A percentile compares a stretch with the other conserved stretches of the same genome.
These are phyloP conservation scores for Procambarus clarkii DNA, from an alignment of 1,140 invertebrate genomes.

Conservation along the genomic window DNA sequence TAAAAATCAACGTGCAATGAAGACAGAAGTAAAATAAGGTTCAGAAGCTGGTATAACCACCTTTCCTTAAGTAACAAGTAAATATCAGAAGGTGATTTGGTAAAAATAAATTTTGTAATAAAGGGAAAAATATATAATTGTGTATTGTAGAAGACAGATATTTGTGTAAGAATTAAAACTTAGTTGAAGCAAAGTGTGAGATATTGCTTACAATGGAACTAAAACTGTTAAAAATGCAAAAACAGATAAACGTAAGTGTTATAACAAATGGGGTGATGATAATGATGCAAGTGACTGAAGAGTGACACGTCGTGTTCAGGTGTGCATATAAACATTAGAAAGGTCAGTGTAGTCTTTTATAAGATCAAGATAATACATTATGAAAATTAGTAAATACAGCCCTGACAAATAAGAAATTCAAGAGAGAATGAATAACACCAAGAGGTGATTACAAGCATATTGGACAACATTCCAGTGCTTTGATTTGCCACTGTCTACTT, in stretches of 20 bases:
- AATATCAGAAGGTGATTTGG: not conserved
- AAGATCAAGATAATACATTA: not conserved
- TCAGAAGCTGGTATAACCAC: too few relatives aligned
- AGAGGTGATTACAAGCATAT: conserved; percentile 37
- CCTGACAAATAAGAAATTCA: not conserved
- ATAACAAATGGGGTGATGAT: not conserved
- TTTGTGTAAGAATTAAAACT: not conserved
- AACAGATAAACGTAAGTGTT: not conserved
- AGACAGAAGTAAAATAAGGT: not conserved
- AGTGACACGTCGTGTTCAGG: not conserved
- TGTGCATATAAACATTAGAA: not conserved
- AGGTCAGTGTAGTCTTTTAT: not conserved
- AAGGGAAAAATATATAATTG: not conserved
- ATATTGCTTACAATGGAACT: not conserved
- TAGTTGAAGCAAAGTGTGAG: not conserved
- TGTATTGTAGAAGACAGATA: not conserved
- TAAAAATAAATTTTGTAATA: not conserved
- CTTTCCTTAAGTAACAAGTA: not conserved
- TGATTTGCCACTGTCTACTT: conserved; percentile 9
- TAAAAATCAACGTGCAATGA: not conserved
- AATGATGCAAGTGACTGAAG: not conserved
- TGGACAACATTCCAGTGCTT: conserved; percentile 37
- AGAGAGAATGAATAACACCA: conserved; percentile 11
- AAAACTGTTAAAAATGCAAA: not conserved
- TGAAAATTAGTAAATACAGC: not conserved